Evolutionary conservation across 2,888 invertebrate genomes (phyloP).

Genomic region (Heliconius aoede): DNA sequence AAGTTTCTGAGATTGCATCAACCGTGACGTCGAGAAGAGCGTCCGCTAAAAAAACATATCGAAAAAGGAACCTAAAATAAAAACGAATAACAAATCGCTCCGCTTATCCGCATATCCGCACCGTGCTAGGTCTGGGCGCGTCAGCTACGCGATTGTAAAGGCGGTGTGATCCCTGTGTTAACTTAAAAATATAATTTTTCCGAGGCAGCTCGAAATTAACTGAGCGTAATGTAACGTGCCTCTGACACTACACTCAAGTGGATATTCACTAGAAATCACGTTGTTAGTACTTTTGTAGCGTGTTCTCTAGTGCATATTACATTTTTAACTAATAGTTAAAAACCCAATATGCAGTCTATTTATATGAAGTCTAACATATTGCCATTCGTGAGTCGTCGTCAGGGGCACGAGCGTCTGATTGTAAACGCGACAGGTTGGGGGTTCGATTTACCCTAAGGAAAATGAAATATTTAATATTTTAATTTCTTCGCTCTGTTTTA

Average conservation of each 20-base stretch:
- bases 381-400: no score
- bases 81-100: slow-evolving; percentile 40
- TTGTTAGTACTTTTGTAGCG: slow-evolving; percentile 16
- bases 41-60: not conserved
- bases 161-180: slow-evolving; percentile 59
- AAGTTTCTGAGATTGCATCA: no score
- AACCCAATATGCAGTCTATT: no score
- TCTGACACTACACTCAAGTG: slow-evolving; percentile 30
- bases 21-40: no score
- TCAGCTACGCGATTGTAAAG: slow-evolving; percentile 72
- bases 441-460: no score
- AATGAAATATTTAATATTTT: no score
- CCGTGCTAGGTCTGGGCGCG: slow-evolving; percentile 64
- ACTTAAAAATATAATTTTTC: slow-evolving; percentile 53
- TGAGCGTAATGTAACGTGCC: slow-evolving; percentile 31
- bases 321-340: not conserved
- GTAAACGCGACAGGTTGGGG: no score
- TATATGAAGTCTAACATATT: no score
- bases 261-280: slow-evolving; percentile 24
- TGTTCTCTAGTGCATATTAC: not conserved
- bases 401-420: no score
- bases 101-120: slow-evolving; percentile 39
- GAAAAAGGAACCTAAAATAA: not conserved
- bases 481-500: no score
- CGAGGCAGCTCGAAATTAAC: slow-evolving; percentile 33